Percentiles rank a stretch among this genome's conserved stretches.
These are phyloP conservation scores for Ophonus ardosiacus DNA, from an alignment of 2,888 invertebrate species.

Conservation along the genomic window DNA sequence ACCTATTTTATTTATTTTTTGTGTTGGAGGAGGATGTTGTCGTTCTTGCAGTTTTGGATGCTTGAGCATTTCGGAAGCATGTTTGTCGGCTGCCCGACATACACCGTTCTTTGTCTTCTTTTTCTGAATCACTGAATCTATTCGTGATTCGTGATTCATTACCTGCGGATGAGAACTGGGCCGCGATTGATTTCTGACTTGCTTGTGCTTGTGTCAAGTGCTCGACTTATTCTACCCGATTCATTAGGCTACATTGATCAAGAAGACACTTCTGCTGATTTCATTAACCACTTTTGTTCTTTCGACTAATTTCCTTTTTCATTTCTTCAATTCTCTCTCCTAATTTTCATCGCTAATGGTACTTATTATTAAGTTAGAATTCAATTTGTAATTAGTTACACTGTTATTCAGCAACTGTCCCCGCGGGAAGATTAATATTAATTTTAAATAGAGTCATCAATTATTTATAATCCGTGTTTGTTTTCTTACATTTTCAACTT, in stretches of 20 bases:
- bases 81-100: no score
- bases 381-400: neutral
- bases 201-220: slow-evolving; percentile 4
- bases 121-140: slow-evolving; percentile 39
- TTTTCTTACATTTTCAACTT: neutral
- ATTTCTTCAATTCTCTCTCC: neutral
- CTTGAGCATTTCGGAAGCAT: no score
- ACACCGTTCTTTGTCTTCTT: neutral
- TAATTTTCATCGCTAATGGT: neutral
- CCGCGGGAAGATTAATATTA: neutral
- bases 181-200: slow-evolving; percentile 6
- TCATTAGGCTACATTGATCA: slow-evolving; percentile 20
- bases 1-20: no score
- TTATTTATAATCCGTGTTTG: neutral
- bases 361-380: neutral
- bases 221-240: neutral
- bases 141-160: slow-evolving; percentile 54
- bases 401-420: neutral
- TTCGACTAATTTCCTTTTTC: neutral
- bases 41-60: no score
- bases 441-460: neutral
- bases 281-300: slow-evolving; percentile 22
- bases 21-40: no score
- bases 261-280: slow-evolving; percentile 7
- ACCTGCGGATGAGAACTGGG: slow-evolving; percentile 30